Evolutionary conservation across 2,888 invertebrate genomes (phyloP), one percentile per base, ranked within the genome.

Genomic region (Thyatira batis): DNA sequence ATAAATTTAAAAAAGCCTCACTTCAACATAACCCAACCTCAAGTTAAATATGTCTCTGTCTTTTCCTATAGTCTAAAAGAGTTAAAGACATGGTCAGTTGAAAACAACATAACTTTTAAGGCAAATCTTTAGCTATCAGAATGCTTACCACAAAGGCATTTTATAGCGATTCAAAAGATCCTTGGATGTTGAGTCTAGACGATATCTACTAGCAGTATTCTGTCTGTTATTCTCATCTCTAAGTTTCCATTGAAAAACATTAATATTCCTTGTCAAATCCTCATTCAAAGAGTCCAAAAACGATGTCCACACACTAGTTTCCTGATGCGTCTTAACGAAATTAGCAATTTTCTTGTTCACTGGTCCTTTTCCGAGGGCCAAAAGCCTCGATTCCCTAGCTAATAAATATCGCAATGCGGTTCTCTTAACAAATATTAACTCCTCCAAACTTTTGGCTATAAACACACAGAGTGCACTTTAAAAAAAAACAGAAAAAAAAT

Each of bases 371-470:
- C 88, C 88, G 1, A 86, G 57, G 0, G 84, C 69, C 9, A 89
- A 51, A 0, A 89, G 73, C 48, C 68, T 82, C 0, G 87, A 86
- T 68, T 89, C 87, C 21, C 87, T 69, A 0, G 82, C 82, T 4
- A 89, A 54, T 3, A 90, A 61, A 58, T 86, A 88, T 46, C 81
- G 73, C 1, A 88, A 65, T 0, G 85, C 82, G 1, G 79, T 80
- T 54, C 81, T 76, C 64, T 89, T 84, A 0, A 88, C 58, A 45
- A 87, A 65, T 30, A 88, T 80, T 23, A 89, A 58, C 44, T 89
- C 89, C 67, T 90, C 87, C 45, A 89, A 61, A 56, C 64, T 85
- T 61, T 60, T 85, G 61, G 89, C 89, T 89, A 90, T 89, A 82
- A 61, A 82, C 39, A 23, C 45, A 25, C 43, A 50, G n/a, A 28